These are phyloP conservation scores for Athalia rosae DNA, from an alignment of 2,888 invertebrate genomes.

Conservation along the genomic window DNA sequence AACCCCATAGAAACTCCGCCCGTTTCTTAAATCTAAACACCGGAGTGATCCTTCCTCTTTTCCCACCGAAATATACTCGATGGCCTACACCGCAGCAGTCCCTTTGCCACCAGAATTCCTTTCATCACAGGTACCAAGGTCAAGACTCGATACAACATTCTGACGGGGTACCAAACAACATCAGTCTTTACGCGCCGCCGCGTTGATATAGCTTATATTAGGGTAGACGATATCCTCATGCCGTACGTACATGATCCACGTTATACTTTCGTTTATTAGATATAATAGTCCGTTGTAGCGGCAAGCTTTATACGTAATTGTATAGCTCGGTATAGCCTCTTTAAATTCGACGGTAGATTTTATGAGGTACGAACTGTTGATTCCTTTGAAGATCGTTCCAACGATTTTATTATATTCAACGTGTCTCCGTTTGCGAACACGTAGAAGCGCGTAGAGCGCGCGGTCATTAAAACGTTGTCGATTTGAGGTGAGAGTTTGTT, in stretches of 20 bases:
- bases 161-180: conserved; percentile 10
- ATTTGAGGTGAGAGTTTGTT: no score
- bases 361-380: no score
- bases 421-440: no score
- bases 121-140: conserved; percentile 29
- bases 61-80: conserved; percentile 16
- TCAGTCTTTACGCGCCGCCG: not conserved
- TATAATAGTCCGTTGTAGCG: conserved; percentile 15
- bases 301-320: not conserved
- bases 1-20: conserved; percentile 40
- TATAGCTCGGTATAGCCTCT: not conserved
- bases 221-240: not conserved
- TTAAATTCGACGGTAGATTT: not conserved
- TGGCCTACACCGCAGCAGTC: not conserved
- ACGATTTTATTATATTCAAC: no score
- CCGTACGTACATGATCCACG: not conserved
- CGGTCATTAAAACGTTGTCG: no score
- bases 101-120: conserved; percentile 10
- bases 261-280: not conserved
- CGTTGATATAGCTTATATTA: no score
- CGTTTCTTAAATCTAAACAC: not conserved
- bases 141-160: conserved; percentile 3
- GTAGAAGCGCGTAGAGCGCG: no score
- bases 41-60: not conserved
- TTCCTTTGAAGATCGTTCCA: no score